A percentile compares a stretch with the other conserved stretches of the same genome.
Conservation (phyloP, 2,888 invertebrate species). For the Pantelozetes paolii region DNA sequence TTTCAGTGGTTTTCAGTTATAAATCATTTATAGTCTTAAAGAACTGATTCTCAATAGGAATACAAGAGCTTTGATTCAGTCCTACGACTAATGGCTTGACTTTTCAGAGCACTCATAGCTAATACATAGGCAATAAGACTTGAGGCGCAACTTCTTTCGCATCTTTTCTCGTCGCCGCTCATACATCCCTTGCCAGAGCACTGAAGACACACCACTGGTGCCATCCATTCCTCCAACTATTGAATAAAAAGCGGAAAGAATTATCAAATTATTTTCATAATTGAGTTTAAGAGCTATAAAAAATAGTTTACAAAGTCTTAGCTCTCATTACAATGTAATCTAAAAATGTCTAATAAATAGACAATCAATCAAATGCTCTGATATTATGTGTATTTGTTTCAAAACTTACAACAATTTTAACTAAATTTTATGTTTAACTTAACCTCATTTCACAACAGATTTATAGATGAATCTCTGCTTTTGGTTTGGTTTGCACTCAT, state of each 20-base stretch:
- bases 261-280: not conserved
- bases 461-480: not conserved
- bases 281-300: not conserved
- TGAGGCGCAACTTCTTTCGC: conserved; percentile 35
- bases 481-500: not conserved
- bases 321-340: not conserved
- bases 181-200: not conserved
- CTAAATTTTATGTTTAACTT: not conserved
- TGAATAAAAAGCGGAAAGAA: not conserved
- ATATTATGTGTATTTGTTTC: not conserved
- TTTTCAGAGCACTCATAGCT: not conserved
- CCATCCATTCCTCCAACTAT: conserved; percentile 16
- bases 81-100: not conserved
- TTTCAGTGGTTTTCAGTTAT: not conserved
- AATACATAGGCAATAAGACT: conserved; percentile 10
- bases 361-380: not conserved
- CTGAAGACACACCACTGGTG: conserved; percentile 1
- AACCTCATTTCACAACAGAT: not conserved
- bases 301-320: not conserved
- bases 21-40: not conserved
- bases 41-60: not conserved
- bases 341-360: not conserved
- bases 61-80: not conserved
- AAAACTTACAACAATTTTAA: not conserved
- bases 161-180: conserved; percentile 18